Evolutionary conservation across 2,888 invertebrate species (phyloP).

Genomic region (Drosophila neonasuta): DNA sequence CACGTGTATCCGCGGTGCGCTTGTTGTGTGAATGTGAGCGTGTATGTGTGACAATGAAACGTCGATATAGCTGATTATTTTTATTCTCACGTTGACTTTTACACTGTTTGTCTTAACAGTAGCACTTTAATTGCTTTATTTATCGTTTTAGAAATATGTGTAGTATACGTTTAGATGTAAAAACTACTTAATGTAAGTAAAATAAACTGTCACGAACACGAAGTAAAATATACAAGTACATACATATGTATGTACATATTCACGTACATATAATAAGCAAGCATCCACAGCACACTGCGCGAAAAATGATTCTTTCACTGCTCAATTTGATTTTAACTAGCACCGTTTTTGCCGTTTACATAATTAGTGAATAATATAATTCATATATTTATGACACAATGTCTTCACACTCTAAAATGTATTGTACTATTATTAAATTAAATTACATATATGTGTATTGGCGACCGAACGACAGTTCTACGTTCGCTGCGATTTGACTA

Average conservation of each 20-base stretch:
- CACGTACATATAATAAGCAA: conserved; percentile 29
- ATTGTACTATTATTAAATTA: conserved; percentile 54
- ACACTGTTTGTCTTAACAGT: conserved; percentile 15
- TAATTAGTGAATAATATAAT: conserved; percentile 34
- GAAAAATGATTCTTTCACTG: conserved; percentile 46
- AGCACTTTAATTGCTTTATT: conserved; percentile 34
- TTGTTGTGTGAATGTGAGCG: conserved; percentile 5
- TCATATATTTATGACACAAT: conserved; percentile 41
- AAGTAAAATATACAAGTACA: conserved; percentile 34
- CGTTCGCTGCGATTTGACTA: conserved; percentile 49
- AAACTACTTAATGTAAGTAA: conserved; percentile 25
- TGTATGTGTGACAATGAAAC: conserved; percentile 50
- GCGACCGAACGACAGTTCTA: conserved; percentile 47
- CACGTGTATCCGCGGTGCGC: conserved; percentile 47
- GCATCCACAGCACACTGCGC: conserved; percentile 53
- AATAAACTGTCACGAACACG: conserved; percentile 50
- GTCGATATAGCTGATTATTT: conserved; percentile 49
- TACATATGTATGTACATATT: conserved; percentile 42
- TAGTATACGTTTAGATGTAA: conserved; percentile 12
- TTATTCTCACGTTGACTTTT: conserved; percentile 11
- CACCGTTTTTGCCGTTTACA: conserved; percentile 39
- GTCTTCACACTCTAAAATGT: conserved; percentile 32
- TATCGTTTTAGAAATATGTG: conserved; percentile 24
- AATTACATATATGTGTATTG: conserved; percentile 48
- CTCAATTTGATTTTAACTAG: conserved; percentile 23